Conservation (phyloP, 2,797 vertebrate genomes). For the Margarornis squamiger region DNA sequence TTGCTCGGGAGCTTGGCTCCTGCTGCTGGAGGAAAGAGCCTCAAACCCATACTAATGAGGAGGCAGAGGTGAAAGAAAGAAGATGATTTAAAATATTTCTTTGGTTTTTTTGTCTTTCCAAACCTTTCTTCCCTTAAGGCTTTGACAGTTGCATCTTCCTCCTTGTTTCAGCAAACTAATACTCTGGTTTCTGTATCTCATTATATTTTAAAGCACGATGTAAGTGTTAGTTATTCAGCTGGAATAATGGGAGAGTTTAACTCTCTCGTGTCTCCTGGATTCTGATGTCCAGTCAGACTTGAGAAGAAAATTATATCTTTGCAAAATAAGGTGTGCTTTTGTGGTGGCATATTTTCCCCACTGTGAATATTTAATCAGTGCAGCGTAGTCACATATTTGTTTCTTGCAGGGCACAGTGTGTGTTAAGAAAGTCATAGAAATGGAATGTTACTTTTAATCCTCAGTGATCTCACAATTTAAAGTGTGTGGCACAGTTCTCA, state of each 20-base stretch:
- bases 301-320: not conserved
- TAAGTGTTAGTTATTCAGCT: not conserved
- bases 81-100: conserved; percentile 1
- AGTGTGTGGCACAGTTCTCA: not conserved
- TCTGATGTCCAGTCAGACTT: not conserved
- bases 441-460: not conserved
- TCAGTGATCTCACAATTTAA: not conserved
- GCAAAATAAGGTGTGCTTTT: not conserved
- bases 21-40: conserved; percentile 35
- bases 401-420: not conserved
- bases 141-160: not conserved
- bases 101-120: not conserved
- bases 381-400: not conserved
- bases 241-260: not conserved
- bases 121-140: not conserved
- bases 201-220: not conserved
- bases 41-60: conserved; percentile 54
- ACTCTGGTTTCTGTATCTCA: not conserved
- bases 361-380: not conserved
- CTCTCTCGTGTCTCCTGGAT: not conserved
- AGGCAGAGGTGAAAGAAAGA: conserved; percentile 25
- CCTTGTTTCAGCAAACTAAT: not conserved
- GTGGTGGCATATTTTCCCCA: not conserved
- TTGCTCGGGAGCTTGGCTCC: conserved; percentile 51
- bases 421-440: not conserved